These are phyloP conservation scores for Drosophila neonasuta DNA, from an alignment of 2,888 invertebrate species.

Conservation along the genomic window DNA sequence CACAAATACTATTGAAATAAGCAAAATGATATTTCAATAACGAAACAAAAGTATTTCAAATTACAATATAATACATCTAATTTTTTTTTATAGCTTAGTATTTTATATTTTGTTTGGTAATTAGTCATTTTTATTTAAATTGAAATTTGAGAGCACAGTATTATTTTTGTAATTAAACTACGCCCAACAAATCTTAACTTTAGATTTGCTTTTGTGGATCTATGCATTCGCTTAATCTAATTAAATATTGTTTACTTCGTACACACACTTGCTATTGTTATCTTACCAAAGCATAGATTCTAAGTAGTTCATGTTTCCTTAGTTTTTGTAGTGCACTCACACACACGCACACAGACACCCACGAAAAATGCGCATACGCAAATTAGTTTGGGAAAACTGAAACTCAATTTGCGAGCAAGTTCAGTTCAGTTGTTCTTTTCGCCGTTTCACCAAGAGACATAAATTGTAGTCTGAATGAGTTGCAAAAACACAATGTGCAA, in stretches of 20 bases:
- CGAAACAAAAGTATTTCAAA: no score
- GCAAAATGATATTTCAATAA: background rate
- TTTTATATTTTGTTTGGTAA: background rate
- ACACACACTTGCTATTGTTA: background rate
- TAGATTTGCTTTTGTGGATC: no score
- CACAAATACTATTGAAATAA: background rate
- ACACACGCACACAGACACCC: constrained; percentile 9
- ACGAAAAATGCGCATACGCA: constrained; percentile 6
- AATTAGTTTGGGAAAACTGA: constrained; percentile 44
- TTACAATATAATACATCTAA: no score
- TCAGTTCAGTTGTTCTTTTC: constrained; percentile 34
- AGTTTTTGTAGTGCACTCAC: constrained; percentile 3
- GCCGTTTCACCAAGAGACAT: constrained; percentile 23
- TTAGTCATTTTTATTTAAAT: background rate
- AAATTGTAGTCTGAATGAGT: constrained; percentile 43
- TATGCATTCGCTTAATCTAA: background rate
- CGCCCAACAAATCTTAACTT: no score
- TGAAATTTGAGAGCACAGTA: background rate
- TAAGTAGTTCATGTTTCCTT: constrained; percentile 72
- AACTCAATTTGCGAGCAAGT: constrained; percentile 49
- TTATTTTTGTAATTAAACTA: no score
- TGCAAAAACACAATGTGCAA: constrained; percentile 40
- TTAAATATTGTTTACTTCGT: constrained; percentile 13
- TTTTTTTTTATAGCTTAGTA: background rate
- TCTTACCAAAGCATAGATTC: constrained; percentile 78